phyloP scores from a whole-genome alignment of 2,888 invertebrate species.

The Oscheius sp. region DNA sequence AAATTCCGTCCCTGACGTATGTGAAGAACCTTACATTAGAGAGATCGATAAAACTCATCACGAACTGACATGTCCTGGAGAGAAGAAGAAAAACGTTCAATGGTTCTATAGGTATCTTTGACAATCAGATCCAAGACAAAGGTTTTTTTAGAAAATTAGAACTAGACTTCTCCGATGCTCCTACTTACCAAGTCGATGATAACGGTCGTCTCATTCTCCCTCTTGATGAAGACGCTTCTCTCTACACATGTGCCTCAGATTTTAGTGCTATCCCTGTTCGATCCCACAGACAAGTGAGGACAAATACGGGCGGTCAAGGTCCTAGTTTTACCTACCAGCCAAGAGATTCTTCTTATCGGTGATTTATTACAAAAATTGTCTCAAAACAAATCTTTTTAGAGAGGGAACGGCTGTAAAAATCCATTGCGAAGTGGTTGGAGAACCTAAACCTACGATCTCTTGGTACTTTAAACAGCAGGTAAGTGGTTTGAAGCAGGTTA shows the following conservation, averaged over 20 bases:
- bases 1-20: not conserved
- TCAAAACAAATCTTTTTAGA: constrained; percentile 23
- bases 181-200: constrained; percentile 20
- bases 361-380: no score
- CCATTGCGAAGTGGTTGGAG: constrained; percentile 50
- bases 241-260: constrained; percentile 24
- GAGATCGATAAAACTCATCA: constrained; percentile 28
- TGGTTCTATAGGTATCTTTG: constrained; percentile 17
- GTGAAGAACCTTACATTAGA: not conserved
- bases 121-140: not conserved
- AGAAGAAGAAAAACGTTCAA: constrained; percentile 12
- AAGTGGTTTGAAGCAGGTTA: not conserved
- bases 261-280: constrained; percentile 18
- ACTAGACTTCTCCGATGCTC: constrained; percentile 19
- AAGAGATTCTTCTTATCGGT: constrained; percentile 39
- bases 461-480: constrained; percentile 46
- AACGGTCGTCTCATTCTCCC: constrained; percentile 19
- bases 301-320: constrained; percentile 5
- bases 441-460: constrained; percentile 40
- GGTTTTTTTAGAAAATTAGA: constrained; percentile 17
- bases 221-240: not conserved
- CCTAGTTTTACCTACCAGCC: constrained; percentile 49
- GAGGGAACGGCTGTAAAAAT: constrained; percentile 49
- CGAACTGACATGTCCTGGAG: constrained; percentile 12
- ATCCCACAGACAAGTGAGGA: constrained; percentile 20